Conservation (phyloP, 2,888 invertebrate genomes). For the Patella depressa region DNA sequence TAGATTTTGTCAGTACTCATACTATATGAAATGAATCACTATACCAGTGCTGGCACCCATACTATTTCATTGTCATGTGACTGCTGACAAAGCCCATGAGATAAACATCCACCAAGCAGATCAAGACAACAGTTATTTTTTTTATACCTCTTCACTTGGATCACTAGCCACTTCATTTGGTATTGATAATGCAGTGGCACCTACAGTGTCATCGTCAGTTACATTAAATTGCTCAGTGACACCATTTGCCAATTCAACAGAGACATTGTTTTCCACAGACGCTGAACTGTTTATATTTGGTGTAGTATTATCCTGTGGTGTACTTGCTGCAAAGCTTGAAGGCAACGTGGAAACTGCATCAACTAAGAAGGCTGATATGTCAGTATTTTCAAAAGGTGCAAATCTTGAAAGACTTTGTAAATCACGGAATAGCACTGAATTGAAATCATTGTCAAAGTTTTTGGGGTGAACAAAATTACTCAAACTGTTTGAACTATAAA, state of each 20-base stretch:
- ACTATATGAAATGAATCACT: too few species aligned
- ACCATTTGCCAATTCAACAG: constrained; percentile 3
- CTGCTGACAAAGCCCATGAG: too few species aligned
- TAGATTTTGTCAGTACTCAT: too few species aligned
- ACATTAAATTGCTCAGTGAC: neutral
- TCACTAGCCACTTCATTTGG: constrained; percentile 21
- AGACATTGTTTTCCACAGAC: neutral
- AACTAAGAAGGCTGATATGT: constrained; percentile 52
- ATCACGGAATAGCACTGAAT: constrained; percentile 52
- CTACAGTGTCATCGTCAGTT: neutral
- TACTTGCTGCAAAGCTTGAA: constrained; percentile 9
- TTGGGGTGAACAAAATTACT: constrained; percentile 51
- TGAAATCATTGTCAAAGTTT: constrained; percentile 48
- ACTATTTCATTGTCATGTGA: too few species aligned
- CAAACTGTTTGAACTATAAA: constrained; percentile 36
- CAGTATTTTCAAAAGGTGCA: constrained; percentile 39
- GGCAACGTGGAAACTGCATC: constrained; percentile 18
- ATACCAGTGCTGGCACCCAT: too few species aligned
- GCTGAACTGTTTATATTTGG: constrained; percentile 8
- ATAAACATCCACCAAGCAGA: too few species aligned
- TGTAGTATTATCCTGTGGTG: constrained; percentile 15
- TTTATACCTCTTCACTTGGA: constrained; percentile 45
- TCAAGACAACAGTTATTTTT: neutral
- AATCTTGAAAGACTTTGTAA: constrained; percentile 50
- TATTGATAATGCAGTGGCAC: constrained; percentile 13